Base-by-base conservation (phyloP, 2,797 vertebrate genomes). In the Lacerta viridis region DNA sequence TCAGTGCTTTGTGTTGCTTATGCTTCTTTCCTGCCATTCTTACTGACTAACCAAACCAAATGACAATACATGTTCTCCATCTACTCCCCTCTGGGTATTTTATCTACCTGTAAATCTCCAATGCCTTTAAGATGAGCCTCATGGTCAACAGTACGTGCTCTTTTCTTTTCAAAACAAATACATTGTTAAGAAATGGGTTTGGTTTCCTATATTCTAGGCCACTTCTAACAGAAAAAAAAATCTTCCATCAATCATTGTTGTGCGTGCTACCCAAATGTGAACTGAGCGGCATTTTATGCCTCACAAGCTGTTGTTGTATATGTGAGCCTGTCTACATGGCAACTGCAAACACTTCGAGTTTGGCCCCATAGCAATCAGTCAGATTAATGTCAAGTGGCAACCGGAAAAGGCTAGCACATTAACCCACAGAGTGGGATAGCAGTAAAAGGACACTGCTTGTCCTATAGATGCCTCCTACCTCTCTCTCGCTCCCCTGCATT, bases 141-240 rank as follows among this genome's bases (percentile, higher is more conserved):
- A 4, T 71, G 43, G 43, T 50, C 43, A 50, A 55, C 29, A 25
- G 10, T 50, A 78, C 17, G 9, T 36, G 23, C 6, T 27, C 15
- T 43, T 61, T n/a, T n/a, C 69, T 80, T 80, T 81, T 61, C 10
- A 46, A 74, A 81, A 74, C 59, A 83, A 82, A 33, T 13, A 39
- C 43, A 27, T 87, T 17, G 9, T 8, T 25, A 27, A 8, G 75
- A 20, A 13, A 61, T 64, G 25, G 23, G 8, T 88, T 61, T 59
- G 33, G 59, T 72, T 27, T 82, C 59, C 79, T 61, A 27, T 55
- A 69, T 69, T 55, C 43, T 41, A 64, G 43, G 18, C 11, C 33
- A 78, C 18, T 13, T 36, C 39, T 20, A 20, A 50, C 29, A 36
- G 17, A 39, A 69, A 64, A 29, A 27, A 69, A 50, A 69, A 17